Evolutionary conservation across 1,140 invertebrate genomes (phyloP).

Genomic region (Brachionus plicatilis): DNA sequence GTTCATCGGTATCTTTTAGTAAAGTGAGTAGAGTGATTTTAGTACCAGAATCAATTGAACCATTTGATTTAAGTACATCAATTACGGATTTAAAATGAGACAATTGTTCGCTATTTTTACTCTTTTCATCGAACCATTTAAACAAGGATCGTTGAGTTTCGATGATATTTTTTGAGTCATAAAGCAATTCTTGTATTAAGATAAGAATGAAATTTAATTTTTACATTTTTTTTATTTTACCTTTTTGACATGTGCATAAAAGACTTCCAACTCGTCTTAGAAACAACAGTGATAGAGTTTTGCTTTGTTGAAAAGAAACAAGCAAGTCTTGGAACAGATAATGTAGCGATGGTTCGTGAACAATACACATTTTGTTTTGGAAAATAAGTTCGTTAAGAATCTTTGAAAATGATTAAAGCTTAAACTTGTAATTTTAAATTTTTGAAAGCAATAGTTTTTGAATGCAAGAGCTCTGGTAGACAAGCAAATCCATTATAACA

Average conservation of each 20-base stretch:
- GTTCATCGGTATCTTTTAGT: neutral
- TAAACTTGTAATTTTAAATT: neutral
- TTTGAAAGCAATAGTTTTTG: neutral
- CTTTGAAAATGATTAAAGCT: constrained; percentile 7
- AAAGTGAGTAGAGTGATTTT: constrained; percentile 36
- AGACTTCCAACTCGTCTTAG: constrained; percentile 13
- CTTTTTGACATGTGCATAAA: constrained; percentile 35
- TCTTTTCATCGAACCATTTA: constrained; percentile 21
- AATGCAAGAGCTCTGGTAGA: neutral
- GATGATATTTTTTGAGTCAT: constrained; percentile 22
- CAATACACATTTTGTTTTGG: constrained; percentile 3
- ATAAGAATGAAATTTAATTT: neutral
- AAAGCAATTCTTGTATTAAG: neutral
- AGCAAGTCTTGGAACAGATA: constrained; percentile 32
- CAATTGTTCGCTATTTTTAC: neutral
- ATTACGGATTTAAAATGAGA: neutral
- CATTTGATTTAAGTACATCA: neutral
- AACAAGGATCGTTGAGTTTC: neutral
- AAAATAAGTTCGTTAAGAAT: neutral
- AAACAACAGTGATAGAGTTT: neutral
- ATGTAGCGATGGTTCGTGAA: constrained; percentile 18
- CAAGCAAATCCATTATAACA: neutral
- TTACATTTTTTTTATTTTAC: neutral
- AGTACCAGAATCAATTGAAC: constrained; percentile 23
- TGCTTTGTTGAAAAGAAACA: neutral